These are phyloP conservation scores for Kryptolebias marmoratus DNA, from an alignment of 2,113 vertebrate genomes.

Conservation along the genomic window DNA sequence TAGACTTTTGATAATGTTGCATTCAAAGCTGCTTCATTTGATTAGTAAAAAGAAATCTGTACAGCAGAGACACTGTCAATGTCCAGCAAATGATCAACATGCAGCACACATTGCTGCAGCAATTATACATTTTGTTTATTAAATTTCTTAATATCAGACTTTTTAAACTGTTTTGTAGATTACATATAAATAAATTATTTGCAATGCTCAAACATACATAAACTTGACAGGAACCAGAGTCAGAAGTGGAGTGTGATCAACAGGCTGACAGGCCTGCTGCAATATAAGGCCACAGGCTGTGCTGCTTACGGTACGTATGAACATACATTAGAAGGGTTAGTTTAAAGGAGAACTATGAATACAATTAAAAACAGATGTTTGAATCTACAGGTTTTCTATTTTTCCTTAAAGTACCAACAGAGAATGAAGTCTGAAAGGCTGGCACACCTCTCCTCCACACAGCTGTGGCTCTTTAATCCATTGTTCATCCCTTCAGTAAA, in stretches of 20 bases:
- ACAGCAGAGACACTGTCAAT: constrained; percentile 11
- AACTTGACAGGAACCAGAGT: constrained; percentile 72
- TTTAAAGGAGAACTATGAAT: constrained; percentile 12
- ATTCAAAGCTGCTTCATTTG: constrained; percentile 23
- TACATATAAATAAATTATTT: constrained; percentile 91
- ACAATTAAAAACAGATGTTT: background rate
- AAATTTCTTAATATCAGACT: constrained; percentile 22
- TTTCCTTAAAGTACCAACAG: background rate
- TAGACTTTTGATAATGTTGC: background rate
- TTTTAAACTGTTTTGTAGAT: constrained; percentile 60
- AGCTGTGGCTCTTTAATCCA: background rate
- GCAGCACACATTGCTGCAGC: constrained; percentile 68
- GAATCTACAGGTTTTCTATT: background rate
- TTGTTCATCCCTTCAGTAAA: background rate
- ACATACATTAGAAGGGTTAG: constrained; percentile 41
- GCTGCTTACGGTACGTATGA: constrained; percentile 29
- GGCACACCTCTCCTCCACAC: background rate
- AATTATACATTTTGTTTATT: constrained; percentile 68
- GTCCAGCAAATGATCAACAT: constrained; percentile 2
- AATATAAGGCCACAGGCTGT: constrained; percentile 19
- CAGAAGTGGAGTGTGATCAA: constrained; percentile 67
- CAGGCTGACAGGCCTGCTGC: constrained; percentile 49
- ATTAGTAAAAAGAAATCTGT: constrained; percentile 40
- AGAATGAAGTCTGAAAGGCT: constrained; percentile 8
- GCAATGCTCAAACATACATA: constrained; percentile 82